Evolutionary conservation across 2,113 vertebrate genomes (phyloP), one percentile per base, ranked within the genome.

Genomic region (Physeter macrocephalus): DNA sequence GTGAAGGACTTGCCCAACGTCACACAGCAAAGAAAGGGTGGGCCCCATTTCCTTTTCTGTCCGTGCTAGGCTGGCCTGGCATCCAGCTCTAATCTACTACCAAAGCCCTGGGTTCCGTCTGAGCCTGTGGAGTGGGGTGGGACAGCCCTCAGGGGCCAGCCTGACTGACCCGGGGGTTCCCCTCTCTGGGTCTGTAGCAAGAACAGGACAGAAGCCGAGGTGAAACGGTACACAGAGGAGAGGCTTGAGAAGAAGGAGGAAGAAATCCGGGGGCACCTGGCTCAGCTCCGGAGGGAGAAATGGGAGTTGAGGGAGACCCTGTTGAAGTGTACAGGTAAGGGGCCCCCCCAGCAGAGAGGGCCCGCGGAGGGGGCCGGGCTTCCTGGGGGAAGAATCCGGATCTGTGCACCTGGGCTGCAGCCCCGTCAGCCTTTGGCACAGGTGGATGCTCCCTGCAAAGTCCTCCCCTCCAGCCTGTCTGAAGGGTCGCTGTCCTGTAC

Each of bases 191-290:
- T 98, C 99, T 54, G 98, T 98, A 49, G 99, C 74, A 99, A 99
- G 98, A 99, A 99, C 97, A 99, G 99, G 97, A 99, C 99, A 0
- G 99, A 99, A 95, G 99, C 99, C 0, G 99, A 99, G 96, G 98
- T 99, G 97, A 99, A 98, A 13, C 98, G 99, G 67, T 99, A 99
- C 98, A 99, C 98, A 0, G 99, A 99, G 46, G 99, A 99, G 77
- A 97, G 98, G 31, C 98, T 99, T 95, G 99, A 99, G 98, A 99
- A 98, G 97, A 99, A 99, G 95, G 99, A 99, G 94, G 99, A 99
- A 21, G 99, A 99, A 94, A 99, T 99, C 97, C 99, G 99, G 87
- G 99, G 98, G 93, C 98, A 98, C 80, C 98, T 99, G 98, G 99
- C 99, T 12, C 98, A 98, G 90, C 98, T 99, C 27, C 99, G 99